Evolutionary conservation across 2,888 invertebrate genomes (phyloP).

Genomic region (Trilocha varians): DNA sequence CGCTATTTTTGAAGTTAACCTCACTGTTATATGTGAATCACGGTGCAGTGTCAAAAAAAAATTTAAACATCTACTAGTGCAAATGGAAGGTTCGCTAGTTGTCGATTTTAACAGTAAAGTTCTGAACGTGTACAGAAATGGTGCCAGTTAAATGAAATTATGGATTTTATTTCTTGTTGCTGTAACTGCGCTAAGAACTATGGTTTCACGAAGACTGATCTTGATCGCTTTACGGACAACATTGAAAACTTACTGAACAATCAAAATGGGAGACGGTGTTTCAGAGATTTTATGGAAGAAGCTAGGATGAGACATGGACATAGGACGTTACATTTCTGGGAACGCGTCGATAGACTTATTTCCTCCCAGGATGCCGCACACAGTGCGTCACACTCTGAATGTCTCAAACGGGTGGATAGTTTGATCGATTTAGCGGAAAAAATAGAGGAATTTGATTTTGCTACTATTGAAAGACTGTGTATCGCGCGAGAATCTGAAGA

Average conservation of each 20-base stretch:
- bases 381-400: constrained; percentile 37
- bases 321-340: constrained; percentile 53
- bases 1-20: constrained; percentile 62
- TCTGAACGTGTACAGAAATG: no score
- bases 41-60: constrained; percentile 11
- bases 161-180: constrained; percentile 65
- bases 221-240: constrained; percentile 65
- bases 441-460: constrained; percentile 58
- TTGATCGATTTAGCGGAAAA: constrained; percentile 53
- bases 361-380: constrained; percentile 42
- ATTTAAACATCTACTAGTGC: no score
- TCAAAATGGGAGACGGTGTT: constrained; percentile 56
- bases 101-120: no score
- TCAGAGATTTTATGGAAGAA: constrained; percentile 61
- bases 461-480: constrained; percentile 50
- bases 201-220: constrained; percentile 58
- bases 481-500: constrained; percentile 44
- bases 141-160: constrained; percentile 36
- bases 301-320: constrained; percentile 54
- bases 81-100: constrained; percentile 9
- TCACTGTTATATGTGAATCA: constrained; percentile 52
- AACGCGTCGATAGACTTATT: constrained; percentile 48
- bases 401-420: constrained; percentile 40
- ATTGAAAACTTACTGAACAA: constrained; percentile 66
- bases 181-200: constrained; percentile 45